Percentiles rank a stretch among this genome's conserved stretches.
Evolutionary conservation across 2,888 invertebrate species (phyloP).

Genomic region (Tipula lateralis): DNA sequence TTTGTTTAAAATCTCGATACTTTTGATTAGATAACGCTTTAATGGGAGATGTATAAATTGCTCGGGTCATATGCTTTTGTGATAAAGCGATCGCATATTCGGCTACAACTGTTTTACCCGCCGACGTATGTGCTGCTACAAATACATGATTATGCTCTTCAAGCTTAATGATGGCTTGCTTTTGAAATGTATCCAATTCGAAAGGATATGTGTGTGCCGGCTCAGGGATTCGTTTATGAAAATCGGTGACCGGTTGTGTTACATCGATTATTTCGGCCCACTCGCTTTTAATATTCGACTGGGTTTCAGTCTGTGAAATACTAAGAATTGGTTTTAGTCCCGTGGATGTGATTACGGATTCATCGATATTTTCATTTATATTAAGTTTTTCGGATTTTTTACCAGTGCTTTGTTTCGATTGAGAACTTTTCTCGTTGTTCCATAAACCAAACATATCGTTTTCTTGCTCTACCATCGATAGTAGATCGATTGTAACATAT

Average conservation of each 20-base stretch:
- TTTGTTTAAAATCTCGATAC: conserved; percentile 91
- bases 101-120: conserved; percentile 96
- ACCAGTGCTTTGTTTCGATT: not conserved
- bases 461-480: conserved; percentile 43
- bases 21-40: conserved; percentile 99
- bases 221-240: conserved; percentile 71
- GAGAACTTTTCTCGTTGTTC: conserved; percentile 33
- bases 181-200: conserved; percentile 94
- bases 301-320: conserved; percentile 44
- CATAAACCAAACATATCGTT: conserved; percentile 46
- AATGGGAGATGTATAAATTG: conserved; percentile 97
- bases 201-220: conserved; percentile 85
- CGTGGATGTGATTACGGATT: conserved; percentile 42
- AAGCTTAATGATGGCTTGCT: conserved; percentile 89
- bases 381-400: not conserved
- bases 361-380: not conserved
- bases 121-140: conserved; percentile 98
- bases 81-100: conserved; percentile 98
- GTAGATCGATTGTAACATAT: conserved; percentile 42
- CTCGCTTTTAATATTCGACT: conserved; percentile 51
- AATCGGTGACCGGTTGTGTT: conserved; percentile 72
- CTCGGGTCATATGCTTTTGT: conserved; percentile 82
- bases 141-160: conserved; percentile 95
- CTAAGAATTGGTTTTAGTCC: conserved; percentile 49
- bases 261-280: conserved; percentile 89